Evolutionary conservation across 1,140 invertebrate genomes (phyloP).

Genomic region (Bombus confusus): DNA sequence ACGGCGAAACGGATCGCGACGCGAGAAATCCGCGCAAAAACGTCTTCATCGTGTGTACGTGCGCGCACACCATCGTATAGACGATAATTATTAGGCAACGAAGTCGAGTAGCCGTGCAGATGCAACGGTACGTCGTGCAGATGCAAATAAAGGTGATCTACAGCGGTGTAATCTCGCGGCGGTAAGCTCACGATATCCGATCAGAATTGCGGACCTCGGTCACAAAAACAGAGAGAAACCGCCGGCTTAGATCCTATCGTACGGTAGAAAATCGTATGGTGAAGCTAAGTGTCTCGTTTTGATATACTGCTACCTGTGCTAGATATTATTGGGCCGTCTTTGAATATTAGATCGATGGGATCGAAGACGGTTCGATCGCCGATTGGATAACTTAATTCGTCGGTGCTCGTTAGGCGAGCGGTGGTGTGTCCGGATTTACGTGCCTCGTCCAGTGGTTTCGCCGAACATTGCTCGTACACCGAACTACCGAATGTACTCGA

Average conservation of each 20-base stretch:
- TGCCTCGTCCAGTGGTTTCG: no score
- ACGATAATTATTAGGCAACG: constrained; percentile 67
- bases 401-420: background rate
- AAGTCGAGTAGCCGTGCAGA: constrained; percentile 61
- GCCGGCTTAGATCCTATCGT: constrained; percentile 62
- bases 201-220: constrained; percentile 43
- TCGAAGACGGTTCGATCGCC: background rate
- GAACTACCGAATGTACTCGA: background rate
- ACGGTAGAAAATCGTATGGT: constrained; percentile 53
- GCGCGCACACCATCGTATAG: constrained; percentile 41
- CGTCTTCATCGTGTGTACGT: constrained; percentile 56
- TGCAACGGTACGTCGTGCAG: constrained; percentile 66
- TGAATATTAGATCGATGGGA: constrained; percentile 20
- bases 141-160: constrained; percentile 73
- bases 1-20: constrained; percentile 18
- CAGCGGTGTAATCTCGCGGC: constrained; percentile 65
- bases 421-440: background rate
- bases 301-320: constrained; percentile 14
- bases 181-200: constrained; percentile 63
- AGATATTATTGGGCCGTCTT: background rate
- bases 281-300: constrained; percentile 22
- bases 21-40: constrained; percentile 34
- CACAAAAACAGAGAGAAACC: constrained; percentile 34
- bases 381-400: background rate
- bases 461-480: background rate